Evolutionary conservation across 2,888 invertebrate species (phyloP).

Genomic region (Orgyia antiqua): DNA sequence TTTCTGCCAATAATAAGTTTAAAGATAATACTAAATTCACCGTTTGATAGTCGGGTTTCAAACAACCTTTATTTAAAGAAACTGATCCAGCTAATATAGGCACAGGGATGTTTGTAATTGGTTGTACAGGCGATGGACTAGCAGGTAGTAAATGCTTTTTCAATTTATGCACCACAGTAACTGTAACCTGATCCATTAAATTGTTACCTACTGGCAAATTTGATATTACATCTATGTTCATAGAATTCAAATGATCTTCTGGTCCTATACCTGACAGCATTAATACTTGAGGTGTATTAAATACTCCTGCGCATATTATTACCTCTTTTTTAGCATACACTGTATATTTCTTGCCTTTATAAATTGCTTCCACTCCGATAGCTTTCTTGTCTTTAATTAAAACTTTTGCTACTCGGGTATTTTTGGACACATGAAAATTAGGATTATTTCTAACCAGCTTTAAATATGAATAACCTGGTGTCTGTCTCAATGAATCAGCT

Average conservation of each 20-base stretch:
- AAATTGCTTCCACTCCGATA: slow-evolving; percentile 9
- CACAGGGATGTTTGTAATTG: slow-evolving; percentile 13
- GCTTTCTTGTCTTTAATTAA: slow-evolving; percentile 11
- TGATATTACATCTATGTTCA: slow-evolving; percentile 8
- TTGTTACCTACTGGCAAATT: slow-evolving; percentile 19
- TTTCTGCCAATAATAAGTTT: slow-evolving; percentile 11
- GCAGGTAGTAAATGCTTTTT: slow-evolving; percentile 2
- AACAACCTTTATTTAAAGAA: slow-evolving; percentile 9
- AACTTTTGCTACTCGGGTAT: slow-evolving; percentile 15
- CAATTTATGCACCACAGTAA: slow-evolving; percentile 7
- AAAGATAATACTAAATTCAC: slow-evolving; percentile 12
- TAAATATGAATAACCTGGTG: slow-evolving; percentile 13
- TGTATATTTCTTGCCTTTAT: slow-evolving; percentile 6
- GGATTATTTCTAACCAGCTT: slow-evolving; percentile 4
- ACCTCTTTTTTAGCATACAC: slow-evolving; percentile 17
- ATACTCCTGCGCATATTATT: slow-evolving; percentile 15
- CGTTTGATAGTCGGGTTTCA: slow-evolving; percentile 14
- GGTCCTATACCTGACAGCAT: slow-evolving; percentile 20
- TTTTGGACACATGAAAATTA: slow-evolving; percentile 15
- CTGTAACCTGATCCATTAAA: slow-evolving; percentile 5
- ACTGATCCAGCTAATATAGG: slow-evolving; percentile 17
- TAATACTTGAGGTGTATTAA: slow-evolving; percentile 16
- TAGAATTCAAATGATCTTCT: slow-evolving; percentile 11
- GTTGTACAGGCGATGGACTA: neutral
- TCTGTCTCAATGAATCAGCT: slow-evolving; percentile 10